Conservation (phyloP, 2,888 invertebrate species). For the Macrophya alboannulata region DNA sequence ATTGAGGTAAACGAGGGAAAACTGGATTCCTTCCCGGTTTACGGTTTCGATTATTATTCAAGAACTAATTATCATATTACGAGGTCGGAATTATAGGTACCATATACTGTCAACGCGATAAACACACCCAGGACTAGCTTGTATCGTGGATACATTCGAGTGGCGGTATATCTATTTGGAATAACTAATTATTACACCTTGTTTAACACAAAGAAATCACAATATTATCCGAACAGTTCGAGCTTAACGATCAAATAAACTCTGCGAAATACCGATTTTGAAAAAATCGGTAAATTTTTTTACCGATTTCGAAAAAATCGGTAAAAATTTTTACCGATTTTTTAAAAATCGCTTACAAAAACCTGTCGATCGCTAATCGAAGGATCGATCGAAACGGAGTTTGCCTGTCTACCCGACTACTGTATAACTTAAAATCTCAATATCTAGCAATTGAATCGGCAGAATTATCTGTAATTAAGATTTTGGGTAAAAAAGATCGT, state of each 20-base stretch:
- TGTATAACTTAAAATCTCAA: background rate
- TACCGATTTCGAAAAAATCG: too few species aligned
- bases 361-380: background rate
- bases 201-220: background rate
- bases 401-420: background rate
- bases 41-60: slow-evolving; percentile 14
- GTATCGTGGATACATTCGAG: background rate
- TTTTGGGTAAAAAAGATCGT: background rate
- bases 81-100: slow-evolving; percentile 19
- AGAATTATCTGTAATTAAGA: background rate
- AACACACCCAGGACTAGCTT: background rate
- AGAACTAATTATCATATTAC: slow-evolving; percentile 43
- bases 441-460: background rate
- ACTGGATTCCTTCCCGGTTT: slow-evolving; percentile 44
- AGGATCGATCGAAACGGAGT: background rate
- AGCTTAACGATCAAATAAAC: too few species aligned
- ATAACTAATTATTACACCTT: background rate
- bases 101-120: background rate
- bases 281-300: too few species aligned
- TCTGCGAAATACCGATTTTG: too few species aligned
- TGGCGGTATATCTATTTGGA: background rate
- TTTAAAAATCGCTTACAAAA: background rate
- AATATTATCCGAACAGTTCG: background rate
- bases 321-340: too few species aligned
- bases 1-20: slow-evolving; percentile 37